Evolutionary conservation across 2,113 vertebrate species (phyloP).

Genomic region (Corythaixoides concolor): DNA sequence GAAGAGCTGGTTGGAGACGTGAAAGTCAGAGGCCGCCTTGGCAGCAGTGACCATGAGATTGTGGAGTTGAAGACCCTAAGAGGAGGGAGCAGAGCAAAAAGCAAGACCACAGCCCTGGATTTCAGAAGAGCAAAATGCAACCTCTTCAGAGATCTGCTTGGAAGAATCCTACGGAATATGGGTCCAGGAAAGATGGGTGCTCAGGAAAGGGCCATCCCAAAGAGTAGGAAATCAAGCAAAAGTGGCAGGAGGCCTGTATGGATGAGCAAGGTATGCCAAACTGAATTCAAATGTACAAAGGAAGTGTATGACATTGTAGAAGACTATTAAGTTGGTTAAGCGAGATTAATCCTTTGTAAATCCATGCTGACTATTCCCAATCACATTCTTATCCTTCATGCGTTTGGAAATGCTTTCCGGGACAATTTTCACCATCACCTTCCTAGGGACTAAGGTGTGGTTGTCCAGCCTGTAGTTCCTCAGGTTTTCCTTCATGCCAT

Average conservation of each 20-base stretch:
- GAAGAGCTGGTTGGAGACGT: not conserved
- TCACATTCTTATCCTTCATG: not conserved
- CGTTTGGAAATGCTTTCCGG: not conserved
- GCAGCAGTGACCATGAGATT: not conserved
- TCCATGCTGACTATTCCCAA: too few relatives aligned
- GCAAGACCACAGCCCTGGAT: not conserved
- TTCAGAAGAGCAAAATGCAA: not conserved
- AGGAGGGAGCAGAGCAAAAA: not conserved
- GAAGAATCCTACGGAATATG: not conserved
- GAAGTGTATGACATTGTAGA: not conserved
- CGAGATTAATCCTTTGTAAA: too few relatives aligned
- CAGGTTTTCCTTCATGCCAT: not conserved
- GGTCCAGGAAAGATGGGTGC: not conserved
- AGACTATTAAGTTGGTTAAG: too few relatives aligned
- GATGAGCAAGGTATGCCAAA: not conserved
- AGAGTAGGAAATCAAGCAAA: not conserved
- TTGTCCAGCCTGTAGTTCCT: not conserved
- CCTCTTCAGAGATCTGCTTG: not conserved
- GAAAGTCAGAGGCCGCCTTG: not conserved
- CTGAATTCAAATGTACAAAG: not conserved
- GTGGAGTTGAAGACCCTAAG: not conserved
- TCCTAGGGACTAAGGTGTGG: not conserved
- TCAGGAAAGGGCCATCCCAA: not conserved
- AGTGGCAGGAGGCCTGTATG: not conserved
- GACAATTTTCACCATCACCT: not conserved